These are phyloP conservation scores for Platycheirus albimanus DNA, from an alignment of 2,888 invertebrate genomes.

Conservation along the genomic window DNA sequence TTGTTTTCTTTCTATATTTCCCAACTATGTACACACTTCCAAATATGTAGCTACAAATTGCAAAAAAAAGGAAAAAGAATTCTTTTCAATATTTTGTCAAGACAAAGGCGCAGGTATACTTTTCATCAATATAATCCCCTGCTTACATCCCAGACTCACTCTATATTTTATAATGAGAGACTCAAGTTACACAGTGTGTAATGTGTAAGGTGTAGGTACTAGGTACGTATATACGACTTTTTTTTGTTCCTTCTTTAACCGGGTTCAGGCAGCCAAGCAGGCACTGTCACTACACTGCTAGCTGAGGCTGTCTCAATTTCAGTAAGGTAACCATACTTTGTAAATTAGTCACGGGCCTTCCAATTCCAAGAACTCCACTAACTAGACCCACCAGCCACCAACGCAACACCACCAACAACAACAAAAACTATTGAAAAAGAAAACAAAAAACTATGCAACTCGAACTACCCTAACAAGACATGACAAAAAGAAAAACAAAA, in stretches of 20 bases:
- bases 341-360: constrained; percentile 66
- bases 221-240: neutral
- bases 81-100: constrained; percentile 11
- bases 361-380: constrained; percentile 55
- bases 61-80: too few species aligned
- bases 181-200: constrained; percentile 42
- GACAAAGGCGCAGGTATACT: constrained; percentile 50
- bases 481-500: neutral
- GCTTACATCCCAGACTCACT: constrained; percentile 13
- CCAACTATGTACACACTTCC: too few species aligned
- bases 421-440: constrained; percentile 8
- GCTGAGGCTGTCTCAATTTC: neutral
- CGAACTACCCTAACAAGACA: constrained; percentile 4
- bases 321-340: constrained; percentile 50
- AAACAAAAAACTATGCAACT: constrained; percentile 8
- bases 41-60: neutral
- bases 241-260: constrained; percentile 12
- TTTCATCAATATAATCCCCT: constrained; percentile 29
- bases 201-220: constrained; percentile 14
- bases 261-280: constrained; percentile 10
- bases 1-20: too few species aligned
- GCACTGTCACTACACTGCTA: neutral
- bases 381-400: too few species aligned
- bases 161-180: constrained; percentile 13
- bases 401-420: neutral